Conservation (phyloP, 2,888 invertebrate genomes). For the Heliothis peltigera region DNA sequence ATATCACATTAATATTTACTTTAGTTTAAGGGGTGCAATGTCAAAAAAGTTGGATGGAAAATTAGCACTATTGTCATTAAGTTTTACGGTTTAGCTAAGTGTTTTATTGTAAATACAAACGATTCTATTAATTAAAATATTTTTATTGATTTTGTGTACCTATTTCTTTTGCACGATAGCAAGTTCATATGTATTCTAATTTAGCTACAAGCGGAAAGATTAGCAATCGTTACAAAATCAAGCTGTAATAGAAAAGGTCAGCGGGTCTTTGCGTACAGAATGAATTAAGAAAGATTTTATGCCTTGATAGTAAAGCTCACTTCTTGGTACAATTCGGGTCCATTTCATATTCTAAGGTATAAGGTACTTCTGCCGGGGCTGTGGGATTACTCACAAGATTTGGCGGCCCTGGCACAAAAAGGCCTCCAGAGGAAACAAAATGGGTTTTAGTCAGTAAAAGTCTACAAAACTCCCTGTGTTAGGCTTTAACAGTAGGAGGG, state of each 20-base stretch:
- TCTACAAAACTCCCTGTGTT: too few relatives aligned
- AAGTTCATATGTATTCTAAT: neutral
- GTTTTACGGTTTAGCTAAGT: conserved; percentile 17
- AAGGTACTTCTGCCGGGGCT: too few relatives aligned
- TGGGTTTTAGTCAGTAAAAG: too few relatives aligned
- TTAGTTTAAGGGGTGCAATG: conserved; percentile 1
- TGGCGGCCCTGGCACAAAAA: too few relatives aligned
- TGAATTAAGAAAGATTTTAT: neutral
- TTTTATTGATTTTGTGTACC: neutral
- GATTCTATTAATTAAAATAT: neutral
- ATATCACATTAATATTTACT: neutral
- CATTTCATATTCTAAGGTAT: too few relatives aligned
- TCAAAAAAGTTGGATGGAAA: neutral
- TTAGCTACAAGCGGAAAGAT: neutral
- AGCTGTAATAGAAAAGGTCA: neutral
- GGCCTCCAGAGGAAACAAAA: too few relatives aligned
- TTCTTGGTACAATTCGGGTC: neutral
- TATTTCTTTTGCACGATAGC: too few relatives aligned
- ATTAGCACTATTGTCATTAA: conserved; percentile 18
- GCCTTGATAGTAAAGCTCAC: neutral
- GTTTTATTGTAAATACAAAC: conserved; percentile 42
- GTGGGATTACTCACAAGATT: too few relatives aligned
- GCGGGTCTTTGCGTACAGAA: neutral
- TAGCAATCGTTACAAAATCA: neutral
- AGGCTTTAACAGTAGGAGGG: too few relatives aligned